phyloP scores from a whole-genome alignment of 1,140 invertebrate species.

The Battus philenor region DNA sequence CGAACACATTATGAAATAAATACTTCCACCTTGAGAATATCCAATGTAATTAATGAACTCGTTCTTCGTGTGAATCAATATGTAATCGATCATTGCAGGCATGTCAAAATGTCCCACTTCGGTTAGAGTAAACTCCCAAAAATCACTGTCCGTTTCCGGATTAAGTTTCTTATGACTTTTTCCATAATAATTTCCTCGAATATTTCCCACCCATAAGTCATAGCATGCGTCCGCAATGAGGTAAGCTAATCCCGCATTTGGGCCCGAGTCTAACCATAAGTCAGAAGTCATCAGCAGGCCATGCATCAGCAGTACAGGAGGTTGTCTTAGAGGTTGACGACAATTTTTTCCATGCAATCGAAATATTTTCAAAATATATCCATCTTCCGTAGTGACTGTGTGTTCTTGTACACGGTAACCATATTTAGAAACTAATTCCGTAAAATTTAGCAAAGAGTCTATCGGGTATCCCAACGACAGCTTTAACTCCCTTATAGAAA shows the following conservation, averaged over 20 bases:
- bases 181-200: slow-evolving; percentile 81
- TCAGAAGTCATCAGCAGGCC: slow-evolving; percentile 81
- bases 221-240: slow-evolving; percentile 83
- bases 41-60: slow-evolving; percentile 76
- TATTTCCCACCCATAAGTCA: slow-evolving; percentile 87
- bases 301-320: slow-evolving; percentile 71
- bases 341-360: slow-evolving; percentile 41
- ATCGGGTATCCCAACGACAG: slow-evolving; percentile 1
- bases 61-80: slow-evolving; percentile 71
- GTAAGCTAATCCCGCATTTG: slow-evolving; percentile 79
- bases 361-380: slow-evolving; percentile 70
- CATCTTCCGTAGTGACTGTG: slow-evolving; percentile 65
- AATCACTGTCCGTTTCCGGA: slow-evolving; percentile 71
- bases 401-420: slow-evolving; percentile 44
- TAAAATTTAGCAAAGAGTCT: slow-evolving; percentile 7
- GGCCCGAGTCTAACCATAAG: slow-evolving; percentile 80
- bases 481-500: slow-evolving; percentile 5
- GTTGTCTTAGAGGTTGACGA: slow-evolving; percentile 17
- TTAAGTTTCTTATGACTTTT: slow-evolving; percentile 72
- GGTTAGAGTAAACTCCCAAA: slow-evolving; percentile 78
- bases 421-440: slow-evolving; percentile 18
- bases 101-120: slow-evolving; percentile 85
- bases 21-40: slow-evolving; percentile 79
- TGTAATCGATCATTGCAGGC: slow-evolving; percentile 83
- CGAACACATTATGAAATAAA: slow-evolving; percentile 53